phyloP scores from a whole-genome alignment of 2,888 invertebrate species.

The Deilephila elpenor region DNA sequence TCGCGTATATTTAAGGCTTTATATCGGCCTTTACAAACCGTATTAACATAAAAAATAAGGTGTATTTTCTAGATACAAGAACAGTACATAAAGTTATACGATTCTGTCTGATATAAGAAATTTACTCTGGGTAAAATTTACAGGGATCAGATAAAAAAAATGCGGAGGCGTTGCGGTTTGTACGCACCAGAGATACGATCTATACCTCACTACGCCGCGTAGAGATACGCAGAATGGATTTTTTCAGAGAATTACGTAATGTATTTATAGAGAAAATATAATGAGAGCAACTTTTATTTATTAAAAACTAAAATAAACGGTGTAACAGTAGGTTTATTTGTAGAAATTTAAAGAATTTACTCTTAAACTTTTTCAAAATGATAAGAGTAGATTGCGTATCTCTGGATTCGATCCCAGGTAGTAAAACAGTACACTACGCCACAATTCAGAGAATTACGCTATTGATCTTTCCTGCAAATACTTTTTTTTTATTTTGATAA shows the following conservation, averaged over 20 bases:
- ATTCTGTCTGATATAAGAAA: neutral
- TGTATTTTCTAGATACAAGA: neutral
- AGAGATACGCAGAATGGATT: neutral
- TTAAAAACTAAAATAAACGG: too few relatives aligned
- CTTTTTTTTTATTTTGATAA: too few relatives aligned
- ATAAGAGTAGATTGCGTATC: too few relatives aligned
- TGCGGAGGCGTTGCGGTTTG: slow-evolving; percentile 5
- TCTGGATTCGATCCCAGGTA: too few relatives aligned
- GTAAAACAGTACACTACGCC: too few relatives aligned
- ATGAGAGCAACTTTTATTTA: neutral
- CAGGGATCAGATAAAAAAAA: slow-evolving; percentile 14
- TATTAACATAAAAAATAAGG: neutral
- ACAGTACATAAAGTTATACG: slow-evolving; percentile 10
- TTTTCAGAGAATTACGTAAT: neutral
- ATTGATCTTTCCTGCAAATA: too few relatives aligned
- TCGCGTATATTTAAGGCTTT: neutral
- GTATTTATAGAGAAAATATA: neutral
- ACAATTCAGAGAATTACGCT: too few relatives aligned
- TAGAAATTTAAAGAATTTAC: too few relatives aligned
- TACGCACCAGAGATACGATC: neutral
- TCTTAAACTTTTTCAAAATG: too few relatives aligned
- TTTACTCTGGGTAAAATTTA: slow-evolving; percentile 7
- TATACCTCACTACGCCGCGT: neutral
- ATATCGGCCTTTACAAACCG: neutral
- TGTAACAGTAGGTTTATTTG: too few relatives aligned